These are phyloP conservation scores for Cranoglanis bouderius DNA, from an alignment of 2,113 vertebrate genomes.

Conservation along the genomic window DNA sequence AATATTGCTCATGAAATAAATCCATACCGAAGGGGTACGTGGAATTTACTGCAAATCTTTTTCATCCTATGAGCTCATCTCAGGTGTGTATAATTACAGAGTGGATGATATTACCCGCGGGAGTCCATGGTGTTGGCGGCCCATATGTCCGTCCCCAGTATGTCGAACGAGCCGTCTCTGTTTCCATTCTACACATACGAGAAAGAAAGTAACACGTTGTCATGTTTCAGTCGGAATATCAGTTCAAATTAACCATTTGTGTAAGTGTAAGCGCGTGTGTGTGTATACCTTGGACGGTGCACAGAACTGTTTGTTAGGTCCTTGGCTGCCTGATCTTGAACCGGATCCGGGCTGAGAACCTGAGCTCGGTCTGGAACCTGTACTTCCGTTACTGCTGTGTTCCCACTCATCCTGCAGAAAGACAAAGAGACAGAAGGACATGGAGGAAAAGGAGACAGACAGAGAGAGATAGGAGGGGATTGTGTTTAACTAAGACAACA, in stretches of 20 bases:
- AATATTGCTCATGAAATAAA: background rate
- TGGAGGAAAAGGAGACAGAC: slow-evolving; percentile 1
- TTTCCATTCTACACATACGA: slow-evolving; percentile 84
- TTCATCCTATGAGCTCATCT: background rate
- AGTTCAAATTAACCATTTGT: background rate
- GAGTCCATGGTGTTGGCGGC: slow-evolving; percentile 94
- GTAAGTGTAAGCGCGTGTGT: background rate
- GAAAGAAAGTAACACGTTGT: background rate
- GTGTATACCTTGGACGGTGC: slow-evolving; percentile 69
- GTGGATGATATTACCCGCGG: slow-evolving; percentile 77
- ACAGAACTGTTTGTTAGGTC: slow-evolving; percentile 79
- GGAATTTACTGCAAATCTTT: background rate
- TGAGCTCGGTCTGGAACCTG: slow-evolving; percentile 74
- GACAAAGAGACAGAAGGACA: background rate
- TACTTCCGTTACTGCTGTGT: slow-evolving; percentile 81
- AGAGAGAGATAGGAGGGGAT: background rate
- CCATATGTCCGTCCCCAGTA: slow-evolving; percentile 97
- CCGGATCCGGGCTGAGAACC: slow-evolving; percentile 78
- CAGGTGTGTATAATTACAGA: background rate
- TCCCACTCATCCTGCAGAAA: slow-evolving; percentile 80
- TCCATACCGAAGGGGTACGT: background rate
- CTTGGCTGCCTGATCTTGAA: slow-evolving; percentile 76
- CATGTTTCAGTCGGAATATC: background rate
- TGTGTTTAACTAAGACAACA: background rate
- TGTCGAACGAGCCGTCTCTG: slow-evolving; percentile 85